Base-by-base conservation (phyloP, 2,797 vertebrate species). In the Smutsia temminckii region DNA sequence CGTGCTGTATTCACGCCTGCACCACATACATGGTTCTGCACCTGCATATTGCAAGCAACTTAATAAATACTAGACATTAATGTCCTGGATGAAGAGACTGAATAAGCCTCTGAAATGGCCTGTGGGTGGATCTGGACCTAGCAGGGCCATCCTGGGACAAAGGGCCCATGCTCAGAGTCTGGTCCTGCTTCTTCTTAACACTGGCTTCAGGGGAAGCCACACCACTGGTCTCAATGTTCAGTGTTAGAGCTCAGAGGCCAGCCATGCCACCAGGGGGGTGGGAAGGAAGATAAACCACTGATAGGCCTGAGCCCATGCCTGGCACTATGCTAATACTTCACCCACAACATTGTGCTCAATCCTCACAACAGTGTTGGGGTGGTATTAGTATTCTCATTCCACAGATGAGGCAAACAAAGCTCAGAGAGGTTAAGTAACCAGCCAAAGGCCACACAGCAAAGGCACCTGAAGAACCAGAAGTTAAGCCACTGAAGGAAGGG, bases 391-490 rank as follows among this genome's bases (percentile, higher is more conserved):
- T 59, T 69, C 59, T 75, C 63, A 53, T 40, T 69, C 66, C 94
- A 81, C 80, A 72, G 78, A 55, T 14, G 34, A 94, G 53, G 81
- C 34, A 63, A 55, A 78, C 2, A 1, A 72, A 84, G 93, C 49
- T 87, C 88, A 88, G n/a, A 66, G 57, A 93, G 34, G 10, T 53
- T 29, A 84, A 77, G 61, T 25, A 29, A 68, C 21, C 29, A 94
- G 85, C 64, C 93, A 79, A 64, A 80, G 79, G 21, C 40, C 81
- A 64, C 88, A 84, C 8, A 87, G 64, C 88, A 69, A 46, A 90
- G 85, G 20, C 32, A 55, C 42, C 66, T 74, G 34, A 51, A 81
- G 92, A 53, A 27, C 84, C 49, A 66, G 77, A 89, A 92, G 51
- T 81, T 9, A 55, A 88, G 68, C 34, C 40, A 91, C 55, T 63